Evolutionary conservation across 2,797 vertebrate species (phyloP).

Genomic region (Megaceryle alcyon): DNA sequence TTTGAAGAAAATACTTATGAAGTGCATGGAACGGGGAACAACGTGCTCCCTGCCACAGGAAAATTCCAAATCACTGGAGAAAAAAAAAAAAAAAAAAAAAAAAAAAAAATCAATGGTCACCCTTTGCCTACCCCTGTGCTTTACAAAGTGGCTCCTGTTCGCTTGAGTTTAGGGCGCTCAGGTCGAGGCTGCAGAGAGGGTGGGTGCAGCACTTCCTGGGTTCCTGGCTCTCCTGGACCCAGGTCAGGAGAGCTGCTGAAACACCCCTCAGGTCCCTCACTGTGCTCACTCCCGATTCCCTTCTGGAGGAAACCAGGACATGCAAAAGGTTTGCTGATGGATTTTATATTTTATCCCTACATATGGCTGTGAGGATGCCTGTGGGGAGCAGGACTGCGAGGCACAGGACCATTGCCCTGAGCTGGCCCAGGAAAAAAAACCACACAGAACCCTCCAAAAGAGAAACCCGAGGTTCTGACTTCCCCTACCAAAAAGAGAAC

Average conservation of each 20-base stretch:
- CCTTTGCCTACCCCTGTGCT: background rate
- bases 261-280: background rate
- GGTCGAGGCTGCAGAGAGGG: background rate
- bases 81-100: too few species aligned
- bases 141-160: background rate
- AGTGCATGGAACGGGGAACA: background rate
- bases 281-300: accelerated
- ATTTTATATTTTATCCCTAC: background rate
- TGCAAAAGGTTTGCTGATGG: background rate
- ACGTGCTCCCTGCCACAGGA: background rate
- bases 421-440: background rate
- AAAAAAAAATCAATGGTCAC: background rate
- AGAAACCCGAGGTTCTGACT: accelerated
- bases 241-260: background rate
- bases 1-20: background rate
- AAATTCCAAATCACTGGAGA: background rate
- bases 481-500: background rate
- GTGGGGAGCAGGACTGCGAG: background rate
- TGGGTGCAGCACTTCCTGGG: background rate
- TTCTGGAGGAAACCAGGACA: background rate
- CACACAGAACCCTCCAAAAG: background rate
- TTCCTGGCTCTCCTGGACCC: background rate
- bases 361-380: background rate
- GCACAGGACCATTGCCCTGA: background rate
- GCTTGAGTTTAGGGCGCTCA: accelerated